Conservation (phyloP, 2,888 invertebrate species). For the Folsomia manolachei region DNA sequence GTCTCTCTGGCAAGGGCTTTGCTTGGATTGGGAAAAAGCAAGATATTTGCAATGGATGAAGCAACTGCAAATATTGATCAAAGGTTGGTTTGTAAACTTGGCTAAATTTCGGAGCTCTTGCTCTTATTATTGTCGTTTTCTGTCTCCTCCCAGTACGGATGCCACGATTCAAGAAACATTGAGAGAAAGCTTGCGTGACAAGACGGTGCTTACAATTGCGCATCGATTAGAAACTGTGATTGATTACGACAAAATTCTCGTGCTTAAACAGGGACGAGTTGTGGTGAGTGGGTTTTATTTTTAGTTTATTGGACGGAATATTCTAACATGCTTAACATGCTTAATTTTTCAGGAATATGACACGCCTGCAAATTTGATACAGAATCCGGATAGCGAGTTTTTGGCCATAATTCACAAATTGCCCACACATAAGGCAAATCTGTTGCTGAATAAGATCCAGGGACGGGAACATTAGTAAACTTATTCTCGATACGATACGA, state of each 20-base stretch:
- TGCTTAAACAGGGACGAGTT: not conserved
- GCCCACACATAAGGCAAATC: not conserved
- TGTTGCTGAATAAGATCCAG: not conserved
- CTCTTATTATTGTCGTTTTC: too few species aligned
- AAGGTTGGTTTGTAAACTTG: conserved; percentile 53
- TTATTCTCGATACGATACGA: too few species aligned
- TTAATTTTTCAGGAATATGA: not conserved
- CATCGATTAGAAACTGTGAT: conserved; percentile 88
- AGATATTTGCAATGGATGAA: conserved; percentile 62
- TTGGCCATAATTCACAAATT: not conserved
- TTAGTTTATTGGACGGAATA: too few species aligned
- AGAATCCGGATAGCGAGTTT: not conserved
- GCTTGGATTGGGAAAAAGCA: conserved; percentile 54
- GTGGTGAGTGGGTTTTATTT: too few species aligned
- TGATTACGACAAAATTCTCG: conserved; percentile 60
- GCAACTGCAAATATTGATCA: conserved; percentile 61
- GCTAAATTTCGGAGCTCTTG: too few species aligned
- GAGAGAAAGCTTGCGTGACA: conserved; percentile 70
- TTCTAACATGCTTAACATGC: not conserved
- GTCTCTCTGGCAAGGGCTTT: conserved; percentile 63
- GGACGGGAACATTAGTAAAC: too few species aligned
- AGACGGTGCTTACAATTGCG: conserved; percentile 86
- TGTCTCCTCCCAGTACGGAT: conserved; percentile 72
- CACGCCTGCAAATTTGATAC: not conserved
- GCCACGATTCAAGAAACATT: conserved; percentile 79